These are phyloP conservation scores for Eucriotettix oculatus DNA, from an alignment of 2,888 invertebrate genomes.

Conservation along the genomic window DNA sequence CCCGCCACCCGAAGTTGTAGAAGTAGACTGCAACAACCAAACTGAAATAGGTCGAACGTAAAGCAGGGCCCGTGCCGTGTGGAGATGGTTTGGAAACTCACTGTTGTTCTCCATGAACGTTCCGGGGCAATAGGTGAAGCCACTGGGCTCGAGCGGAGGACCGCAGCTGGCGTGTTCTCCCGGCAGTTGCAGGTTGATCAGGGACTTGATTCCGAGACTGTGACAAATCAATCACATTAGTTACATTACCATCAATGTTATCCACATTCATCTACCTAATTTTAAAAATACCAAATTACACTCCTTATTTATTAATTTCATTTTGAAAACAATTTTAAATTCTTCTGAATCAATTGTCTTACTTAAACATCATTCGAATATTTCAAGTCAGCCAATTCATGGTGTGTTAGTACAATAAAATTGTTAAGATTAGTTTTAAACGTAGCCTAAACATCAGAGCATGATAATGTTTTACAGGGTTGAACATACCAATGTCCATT, in stretches of 20 bases:
- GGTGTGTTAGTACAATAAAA: too few species aligned
- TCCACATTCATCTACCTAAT: background rate
- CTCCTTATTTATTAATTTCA: too few species aligned
- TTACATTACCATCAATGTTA: background rate
- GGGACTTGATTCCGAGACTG: slow-evolving; percentile 62
- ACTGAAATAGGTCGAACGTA: background rate
- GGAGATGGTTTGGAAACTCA: slow-evolving; percentile 30
- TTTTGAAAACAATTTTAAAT: too few species aligned
- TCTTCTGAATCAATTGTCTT: too few species aligned
- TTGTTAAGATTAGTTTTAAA: too few species aligned
- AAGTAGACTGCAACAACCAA: slow-evolving; percentile 51
- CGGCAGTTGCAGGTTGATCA: slow-evolving; percentile 70
- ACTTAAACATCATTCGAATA: too few species aligned
- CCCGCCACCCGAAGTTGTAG: slow-evolving; percentile 79
- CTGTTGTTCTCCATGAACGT: slow-evolving; percentile 71
- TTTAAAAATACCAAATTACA: background rate
- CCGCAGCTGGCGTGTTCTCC: slow-evolving; percentile 83
- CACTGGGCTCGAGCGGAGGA: slow-evolving; percentile 51
- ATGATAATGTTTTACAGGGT: too few species aligned
- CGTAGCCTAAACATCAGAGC: too few species aligned
- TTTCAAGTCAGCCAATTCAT: too few species aligned
- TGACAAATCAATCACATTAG: background rate
- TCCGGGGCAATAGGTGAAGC: slow-evolving; percentile 73
- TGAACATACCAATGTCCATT: too few species aligned
- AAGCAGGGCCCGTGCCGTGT: background rate